Evolutionary conservation across 2,113 vertebrate species (phyloP).

Genomic region (Chaetorhynchus papuensis): DNA sequence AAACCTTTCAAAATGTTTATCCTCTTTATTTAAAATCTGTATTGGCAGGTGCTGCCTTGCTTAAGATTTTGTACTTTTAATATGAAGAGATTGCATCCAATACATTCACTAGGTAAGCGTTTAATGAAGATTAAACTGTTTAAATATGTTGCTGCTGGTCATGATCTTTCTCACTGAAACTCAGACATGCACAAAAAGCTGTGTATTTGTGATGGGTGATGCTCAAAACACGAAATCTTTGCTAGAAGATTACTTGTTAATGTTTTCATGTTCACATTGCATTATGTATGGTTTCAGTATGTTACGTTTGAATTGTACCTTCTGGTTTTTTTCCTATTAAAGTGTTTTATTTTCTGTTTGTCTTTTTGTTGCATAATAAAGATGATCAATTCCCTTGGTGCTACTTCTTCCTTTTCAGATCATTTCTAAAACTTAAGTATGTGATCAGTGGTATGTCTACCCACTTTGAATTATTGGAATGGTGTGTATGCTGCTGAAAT

Average conservation of each 20-base stretch:
- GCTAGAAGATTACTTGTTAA: neutral
- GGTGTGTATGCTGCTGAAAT: neutral
- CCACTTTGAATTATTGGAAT: neutral
- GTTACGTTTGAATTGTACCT: constrained; percentile 23
- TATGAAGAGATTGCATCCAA: neutral
- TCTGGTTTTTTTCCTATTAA: constrained; percentile 19
- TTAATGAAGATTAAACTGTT: neutral
- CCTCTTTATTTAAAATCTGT: constrained; percentile 43
- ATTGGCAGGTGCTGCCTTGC: constrained; percentile 19
- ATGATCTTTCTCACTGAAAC: constrained; percentile 17
- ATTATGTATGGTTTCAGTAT: constrained; percentile 12
- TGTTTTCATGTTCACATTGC: neutral
- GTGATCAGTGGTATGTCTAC: neutral
- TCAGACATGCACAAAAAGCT: neutral
- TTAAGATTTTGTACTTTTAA: constrained; percentile 14
- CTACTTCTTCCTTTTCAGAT: neutral
- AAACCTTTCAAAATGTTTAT: neutral
- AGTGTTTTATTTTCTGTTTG: constrained; percentile 44
- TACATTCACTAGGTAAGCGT: neutral
- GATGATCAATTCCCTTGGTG: neutral
- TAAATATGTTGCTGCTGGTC: constrained; percentile 5
- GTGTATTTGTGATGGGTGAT: neutral
- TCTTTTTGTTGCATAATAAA: constrained; percentile 48
- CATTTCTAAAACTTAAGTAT: neutral
- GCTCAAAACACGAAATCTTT: neutral